Evolutionary conservation across 2,113 vertebrate species (phyloP).

Genomic region (Spheniscus mendiculus): DNA sequence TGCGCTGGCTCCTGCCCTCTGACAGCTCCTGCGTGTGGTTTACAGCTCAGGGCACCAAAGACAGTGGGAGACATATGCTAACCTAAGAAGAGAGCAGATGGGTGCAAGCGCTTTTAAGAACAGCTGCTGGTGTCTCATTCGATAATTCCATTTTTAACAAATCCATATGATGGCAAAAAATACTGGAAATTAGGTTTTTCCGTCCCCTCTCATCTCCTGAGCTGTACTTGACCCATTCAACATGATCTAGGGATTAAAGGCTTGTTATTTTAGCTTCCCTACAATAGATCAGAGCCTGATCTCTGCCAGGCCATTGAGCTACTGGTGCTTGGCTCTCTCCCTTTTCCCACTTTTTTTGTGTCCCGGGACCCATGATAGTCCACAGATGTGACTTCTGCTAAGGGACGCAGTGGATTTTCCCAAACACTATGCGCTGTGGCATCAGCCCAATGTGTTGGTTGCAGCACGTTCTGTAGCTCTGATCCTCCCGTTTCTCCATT

Average conservation of each 20-base stretch:
- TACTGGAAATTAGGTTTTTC: constrained; percentile 18
- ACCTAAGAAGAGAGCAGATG: constrained; percentile 30
- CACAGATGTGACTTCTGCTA: not conserved
- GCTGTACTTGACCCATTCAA: constrained; percentile 12
- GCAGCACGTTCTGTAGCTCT: not conserved
- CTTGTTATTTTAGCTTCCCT: constrained; percentile 20
- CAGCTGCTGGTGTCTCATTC: constrained; percentile 49
- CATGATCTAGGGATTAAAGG: not conserved
- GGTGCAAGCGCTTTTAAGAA: constrained; percentile 3
- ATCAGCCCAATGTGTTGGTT: not conserved
- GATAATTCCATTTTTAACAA: constrained; percentile 37
- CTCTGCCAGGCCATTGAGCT: not conserved
- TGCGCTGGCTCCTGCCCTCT: not conserved
- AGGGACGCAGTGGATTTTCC: not conserved
- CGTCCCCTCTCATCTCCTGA: constrained; percentile 3
- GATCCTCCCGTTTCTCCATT: not conserved
- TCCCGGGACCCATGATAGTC: not conserved
- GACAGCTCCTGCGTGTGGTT: not conserved
- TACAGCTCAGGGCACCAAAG: not conserved
- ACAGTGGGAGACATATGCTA: not conserved
- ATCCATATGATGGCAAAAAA: not conserved
- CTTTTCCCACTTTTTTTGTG: not conserved
- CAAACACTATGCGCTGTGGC: rapidly evolving
- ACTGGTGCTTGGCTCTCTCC: not conserved
- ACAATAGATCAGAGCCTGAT: not conserved